Percentiles rank a stretch among this genome's conserved stretches.
phyloP scores from a whole-genome alignment of 1,140 invertebrate genomes.

The Drosophila tani region DNA sequence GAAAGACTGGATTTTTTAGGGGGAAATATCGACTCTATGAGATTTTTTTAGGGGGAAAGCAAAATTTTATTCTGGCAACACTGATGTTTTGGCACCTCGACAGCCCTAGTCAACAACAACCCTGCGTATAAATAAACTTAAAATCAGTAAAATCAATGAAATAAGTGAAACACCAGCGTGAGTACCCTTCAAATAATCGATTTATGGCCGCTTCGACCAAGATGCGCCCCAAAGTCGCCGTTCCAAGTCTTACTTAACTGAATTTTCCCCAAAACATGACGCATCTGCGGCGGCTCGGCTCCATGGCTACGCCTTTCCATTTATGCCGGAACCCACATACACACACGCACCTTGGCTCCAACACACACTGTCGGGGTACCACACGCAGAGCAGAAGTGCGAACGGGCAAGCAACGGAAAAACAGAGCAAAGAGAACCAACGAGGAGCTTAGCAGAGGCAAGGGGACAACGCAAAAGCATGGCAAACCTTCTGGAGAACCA shows the following conservation, averaged over 20 bases:
- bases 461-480: conserved; percentile 79
- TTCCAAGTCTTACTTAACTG: conserved; percentile 59
- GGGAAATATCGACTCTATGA: no score
- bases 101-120: conserved; percentile 11
- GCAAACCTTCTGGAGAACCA: conserved; percentile 88
- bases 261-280: conserved; percentile 79
- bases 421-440: conserved; percentile 8
- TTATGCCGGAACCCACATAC: conserved; percentile 64
- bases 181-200: conserved; percentile 38
- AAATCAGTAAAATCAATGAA: conserved; percentile 59
- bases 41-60: no score
- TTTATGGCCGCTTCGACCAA: conserved; percentile 31
- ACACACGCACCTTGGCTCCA: conserved; percentile 39
- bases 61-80: no score
- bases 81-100: not conserved
- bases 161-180: conserved; percentile 56
- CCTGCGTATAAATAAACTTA: conserved; percentile 44
- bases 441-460: conserved; percentile 18
- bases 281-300: conserved; percentile 66
- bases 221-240: not conserved
- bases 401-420: conserved; percentile 23
- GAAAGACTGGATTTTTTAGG: no score
- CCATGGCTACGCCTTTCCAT: conserved; percentile 68
- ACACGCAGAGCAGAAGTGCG: conserved; percentile 40
- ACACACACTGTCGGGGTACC: conserved; percentile 41